phyloP scores from a whole-genome alignment of 92 coral and sea anemone genomes.

The Umimayanthus kanabou region DNA sequence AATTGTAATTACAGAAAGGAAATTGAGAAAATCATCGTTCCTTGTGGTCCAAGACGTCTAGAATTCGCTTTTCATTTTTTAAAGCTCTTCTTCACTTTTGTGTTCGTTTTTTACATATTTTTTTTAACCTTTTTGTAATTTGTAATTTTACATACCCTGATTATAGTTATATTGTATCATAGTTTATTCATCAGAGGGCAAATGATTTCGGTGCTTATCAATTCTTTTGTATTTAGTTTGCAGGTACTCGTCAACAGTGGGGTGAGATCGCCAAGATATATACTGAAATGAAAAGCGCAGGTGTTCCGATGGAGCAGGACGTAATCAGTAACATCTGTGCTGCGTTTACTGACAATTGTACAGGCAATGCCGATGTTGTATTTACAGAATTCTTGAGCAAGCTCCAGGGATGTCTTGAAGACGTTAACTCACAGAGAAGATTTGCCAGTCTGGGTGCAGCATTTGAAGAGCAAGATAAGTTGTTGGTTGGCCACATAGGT shows the following conservation, averaged over 20 bases:
- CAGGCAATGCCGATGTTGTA: slow-evolving; percentile 47
- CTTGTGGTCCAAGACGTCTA: no score
- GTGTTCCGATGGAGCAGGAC: slow-evolving; percentile 54
- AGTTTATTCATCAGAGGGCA: no score
- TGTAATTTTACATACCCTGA: not conserved
- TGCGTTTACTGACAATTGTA: slow-evolving; percentile 47
- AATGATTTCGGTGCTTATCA: not conserved
- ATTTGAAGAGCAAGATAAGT: slow-evolving; percentile 60
- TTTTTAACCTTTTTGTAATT: not conserved
- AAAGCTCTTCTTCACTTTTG: no score
- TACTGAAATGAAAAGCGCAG: slow-evolving; percentile 58
- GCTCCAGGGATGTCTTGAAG: slow-evolving; percentile 24
- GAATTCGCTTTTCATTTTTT: no score
- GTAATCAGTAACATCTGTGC: slow-evolving; percentile 49
- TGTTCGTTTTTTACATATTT: not conserved
- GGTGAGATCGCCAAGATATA: slow-evolving; percentile 74
- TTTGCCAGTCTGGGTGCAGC: slow-evolving; percentile 44
- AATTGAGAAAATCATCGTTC: no score
- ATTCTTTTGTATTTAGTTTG: slow-evolving; percentile 50
- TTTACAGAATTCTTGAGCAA: slow-evolving; percentile 34
- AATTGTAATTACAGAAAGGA: not conserved
- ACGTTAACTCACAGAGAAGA: slow-evolving; percentile 18
- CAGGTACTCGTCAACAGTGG: slow-evolving; percentile 64
- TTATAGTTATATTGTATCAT: not conserved
- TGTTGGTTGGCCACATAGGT: slow-evolving; percentile 72